A percentile compares a stretch with the other conserved stretches of the same genome.
phyloP scores from a whole-genome alignment of 2,888 invertebrate species.

The Aleiodes leptofemur region DNA sequence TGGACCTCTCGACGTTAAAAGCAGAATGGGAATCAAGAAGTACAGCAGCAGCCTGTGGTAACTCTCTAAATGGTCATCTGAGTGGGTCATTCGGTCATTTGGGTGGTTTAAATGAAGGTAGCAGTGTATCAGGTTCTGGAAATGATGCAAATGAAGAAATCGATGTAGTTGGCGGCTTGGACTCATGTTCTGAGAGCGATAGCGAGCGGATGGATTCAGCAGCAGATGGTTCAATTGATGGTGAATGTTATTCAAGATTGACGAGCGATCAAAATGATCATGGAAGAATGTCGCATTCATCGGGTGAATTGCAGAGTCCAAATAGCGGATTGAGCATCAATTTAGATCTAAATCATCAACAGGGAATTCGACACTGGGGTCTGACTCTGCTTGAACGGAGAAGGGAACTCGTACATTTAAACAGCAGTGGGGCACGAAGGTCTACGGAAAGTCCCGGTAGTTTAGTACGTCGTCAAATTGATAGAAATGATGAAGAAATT shows the following conservation, averaged over 20 bases:
- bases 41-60: slow-evolving; percentile 76
- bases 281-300: slow-evolving; percentile 55
- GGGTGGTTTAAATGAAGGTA: slow-evolving; percentile 71
- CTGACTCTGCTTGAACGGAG: slow-evolving; percentile 75
- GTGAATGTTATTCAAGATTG: slow-evolving; percentile 77
- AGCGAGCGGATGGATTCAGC: slow-evolving; percentile 75
- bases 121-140: slow-evolving; percentile 73
- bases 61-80: slow-evolving; percentile 63
- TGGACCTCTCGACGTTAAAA: slow-evolving; percentile 89
- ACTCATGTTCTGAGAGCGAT: slow-evolving; percentile 83
- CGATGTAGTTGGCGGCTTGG: slow-evolving; percentile 89
- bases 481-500: slow-evolving; percentile 67
- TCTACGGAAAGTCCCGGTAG: slow-evolving; percentile 44
- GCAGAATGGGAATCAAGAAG: slow-evolving; percentile 87
- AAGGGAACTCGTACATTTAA: slow-evolving; percentile 72
- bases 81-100: slow-evolving; percentile 66
- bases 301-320: slow-evolving; percentile 58
- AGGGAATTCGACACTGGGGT: slow-evolving; percentile 72
- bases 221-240: slow-evolving; percentile 79
- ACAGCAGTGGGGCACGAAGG: slow-evolving; percentile 46
- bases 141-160: slow-evolving; percentile 78
- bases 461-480: slow-evolving; percentile 25
- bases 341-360: slow-evolving; percentile 69
- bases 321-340: slow-evolving; percentile 58
- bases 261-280: slow-evolving; percentile 74